Base-by-base conservation (phyloP, 2,888 invertebrate species). In the Troides aeacus region DNA sequence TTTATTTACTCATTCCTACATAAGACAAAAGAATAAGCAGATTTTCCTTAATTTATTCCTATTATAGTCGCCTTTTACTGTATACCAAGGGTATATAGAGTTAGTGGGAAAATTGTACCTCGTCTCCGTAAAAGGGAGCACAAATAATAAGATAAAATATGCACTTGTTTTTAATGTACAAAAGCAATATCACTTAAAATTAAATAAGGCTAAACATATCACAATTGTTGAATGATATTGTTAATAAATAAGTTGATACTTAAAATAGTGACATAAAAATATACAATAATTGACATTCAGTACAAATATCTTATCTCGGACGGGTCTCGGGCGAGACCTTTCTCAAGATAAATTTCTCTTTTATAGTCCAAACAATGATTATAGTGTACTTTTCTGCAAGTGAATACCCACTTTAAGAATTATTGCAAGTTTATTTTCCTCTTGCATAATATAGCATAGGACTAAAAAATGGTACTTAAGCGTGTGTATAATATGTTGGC, bases 191-290 rank as follows among this genome's bases (percentile, higher is more conserved):
- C 57, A 74, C 71, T 72, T 74, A 72, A 72, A 74, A 72, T 72
- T 71, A 74, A 74, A 71, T 75, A 77, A 81, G 81, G 78, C 83
- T 80, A 85, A 83, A 82, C 77, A 85, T 87, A 80, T 80, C 79
- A 80, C 79, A 80, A 75, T 78, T 75, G 77, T 77, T 75, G 75
- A 72, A 78, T 76, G 72, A 76, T 73, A 77, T 70, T 73, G 69
- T 74, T 71, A 75, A 75, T 75, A 77, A 78, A 77, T 76, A 73
- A 72, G 66, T 64, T 73, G 72, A 70, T 72, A 70, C 68, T 71
- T 74, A 77, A 73, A 74, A 77, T 56, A 67, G 21, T 70, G 70
- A 67, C 61, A 70, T 74, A 78, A 73, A 73, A 72, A 72, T 67
- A 71, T 62, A 62, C 71, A 65, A 66, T 18, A 21, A 62, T 56